These are phyloP conservation scores for Dipus sagitta DNA, from an alignment of 2,797 vertebrate species.

Conservation along the genomic window DNA sequence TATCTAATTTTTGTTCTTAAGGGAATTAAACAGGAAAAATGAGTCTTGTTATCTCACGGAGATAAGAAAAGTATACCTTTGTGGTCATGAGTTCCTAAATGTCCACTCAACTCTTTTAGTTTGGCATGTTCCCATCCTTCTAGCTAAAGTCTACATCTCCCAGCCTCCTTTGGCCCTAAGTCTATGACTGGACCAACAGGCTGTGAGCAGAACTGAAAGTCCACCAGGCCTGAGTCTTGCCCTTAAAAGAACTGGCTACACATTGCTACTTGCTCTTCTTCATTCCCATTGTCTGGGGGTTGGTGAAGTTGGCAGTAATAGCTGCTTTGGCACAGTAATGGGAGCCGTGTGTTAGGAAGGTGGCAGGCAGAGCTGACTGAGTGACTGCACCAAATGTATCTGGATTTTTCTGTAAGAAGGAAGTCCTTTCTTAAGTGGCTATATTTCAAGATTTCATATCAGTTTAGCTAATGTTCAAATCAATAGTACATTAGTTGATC, in stretches of 20 bases:
- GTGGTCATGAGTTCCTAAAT: neutral
- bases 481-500: neutral
- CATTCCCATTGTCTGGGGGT: neutral
- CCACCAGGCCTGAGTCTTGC: neutral
- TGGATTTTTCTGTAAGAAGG: neutral
- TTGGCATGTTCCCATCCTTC: neutral
- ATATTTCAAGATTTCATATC: neutral
- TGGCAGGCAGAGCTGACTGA: neutral
- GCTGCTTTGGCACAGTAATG: neutral
- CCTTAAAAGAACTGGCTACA: neutral
- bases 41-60: constrained; percentile 1
- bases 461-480: neutral
- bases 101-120: neutral
- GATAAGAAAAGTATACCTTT: neutral
- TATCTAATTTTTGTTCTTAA: neutral
- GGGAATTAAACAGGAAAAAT: constrained; percentile 33
- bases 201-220: neutral
- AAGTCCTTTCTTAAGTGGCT: neutral
- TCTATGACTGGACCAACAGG: neutral
- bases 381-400: neutral
- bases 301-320: neutral
- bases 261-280: neutral
- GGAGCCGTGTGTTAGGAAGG: neutral
- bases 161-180: neutral
- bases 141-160: neutral